Evolutionary conservation across 2,888 invertebrate species (phyloP).

Genomic region (Myopa testacea): DNA sequence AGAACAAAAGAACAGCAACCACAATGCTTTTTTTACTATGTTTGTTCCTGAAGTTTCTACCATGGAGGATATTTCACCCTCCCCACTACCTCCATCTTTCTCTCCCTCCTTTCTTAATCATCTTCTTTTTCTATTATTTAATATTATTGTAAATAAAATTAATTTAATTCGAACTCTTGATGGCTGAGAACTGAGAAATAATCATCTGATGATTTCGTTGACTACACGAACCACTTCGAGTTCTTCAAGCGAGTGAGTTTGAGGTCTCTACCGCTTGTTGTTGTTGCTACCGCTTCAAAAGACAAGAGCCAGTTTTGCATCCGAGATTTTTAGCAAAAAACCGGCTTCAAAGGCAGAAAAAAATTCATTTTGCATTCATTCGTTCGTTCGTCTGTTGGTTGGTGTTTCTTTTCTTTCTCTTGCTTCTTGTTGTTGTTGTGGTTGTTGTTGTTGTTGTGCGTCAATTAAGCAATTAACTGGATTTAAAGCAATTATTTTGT

Average conservation of each 20-base stretch:
- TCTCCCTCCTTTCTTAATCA: not conserved
- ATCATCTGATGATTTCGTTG: slow-evolving; percentile 2
- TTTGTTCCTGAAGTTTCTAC: no score
- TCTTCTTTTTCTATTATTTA: not conserved
- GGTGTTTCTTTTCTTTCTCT: slow-evolving; percentile 3
- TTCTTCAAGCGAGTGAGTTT: not conserved
- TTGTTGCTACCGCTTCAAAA: not conserved
- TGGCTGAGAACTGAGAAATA: slow-evolving; percentile 15
- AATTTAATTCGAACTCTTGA: not conserved
- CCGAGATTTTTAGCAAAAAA: slow-evolving; percentile 6
- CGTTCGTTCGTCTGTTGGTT: not conserved
- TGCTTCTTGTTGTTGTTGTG: not conserved
- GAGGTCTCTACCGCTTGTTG: not conserved
- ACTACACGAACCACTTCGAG: slow-evolving; percentile 1
- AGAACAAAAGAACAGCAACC: no score
- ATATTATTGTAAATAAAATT: not conserved
- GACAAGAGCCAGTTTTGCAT: slow-evolving; percentile 1
- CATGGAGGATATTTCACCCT: not conserved
- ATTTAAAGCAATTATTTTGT: slow-evolving; percentile 48
- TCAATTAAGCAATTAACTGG: slow-evolving; percentile 48
- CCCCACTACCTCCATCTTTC: not conserved
- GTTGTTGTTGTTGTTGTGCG: slow-evolving; percentile 24
- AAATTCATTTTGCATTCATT: not conserved
- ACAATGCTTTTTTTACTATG: no score
- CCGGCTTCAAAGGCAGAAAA: slow-evolving; percentile 7